phyloP scores from a whole-genome alignment of 1,140 invertebrate species.

The Antheraea mylitta region DNA sequence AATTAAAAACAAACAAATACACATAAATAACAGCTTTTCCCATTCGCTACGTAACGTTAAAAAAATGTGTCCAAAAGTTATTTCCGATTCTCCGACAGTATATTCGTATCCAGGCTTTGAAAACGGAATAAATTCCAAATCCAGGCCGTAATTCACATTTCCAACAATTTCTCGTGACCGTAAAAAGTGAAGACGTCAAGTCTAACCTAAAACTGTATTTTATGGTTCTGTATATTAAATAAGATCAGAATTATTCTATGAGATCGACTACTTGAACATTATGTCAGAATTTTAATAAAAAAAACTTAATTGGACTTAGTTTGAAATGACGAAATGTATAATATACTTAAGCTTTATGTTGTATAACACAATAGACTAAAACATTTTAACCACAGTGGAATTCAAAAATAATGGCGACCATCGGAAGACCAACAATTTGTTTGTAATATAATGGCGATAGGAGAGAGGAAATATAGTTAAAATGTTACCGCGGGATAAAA shows the following conservation, averaged over 20 bases:
- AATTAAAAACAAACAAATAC: not conserved
- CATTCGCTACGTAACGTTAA: not conserved
- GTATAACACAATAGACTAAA: too few species aligned
- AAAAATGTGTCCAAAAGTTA: not conserved
- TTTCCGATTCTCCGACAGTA: not conserved
- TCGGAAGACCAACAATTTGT: too few species aligned
- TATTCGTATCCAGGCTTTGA: slow-evolving; percentile 2
- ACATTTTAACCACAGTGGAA: too few species aligned
- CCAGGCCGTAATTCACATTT: not conserved
- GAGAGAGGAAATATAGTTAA: too few species aligned
- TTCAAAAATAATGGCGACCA: too few species aligned
- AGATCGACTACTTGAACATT: not conserved
- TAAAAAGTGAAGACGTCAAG: not conserved
- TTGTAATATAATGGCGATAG: too few species aligned
- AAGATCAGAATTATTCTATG: not conserved
- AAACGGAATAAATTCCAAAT: slow-evolving; percentile 3
- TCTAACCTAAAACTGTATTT: not conserved
- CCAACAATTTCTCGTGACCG: not conserved
- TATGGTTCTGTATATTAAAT: not conserved
- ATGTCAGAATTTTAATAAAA: too few species aligned
- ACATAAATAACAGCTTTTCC: not conserved
- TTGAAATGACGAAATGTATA: too few species aligned
- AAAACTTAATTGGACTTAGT: too few species aligned
- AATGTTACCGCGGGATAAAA: too few species aligned
- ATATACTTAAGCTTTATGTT: too few species aligned